Conservation (phyloP, 2,113 vertebrate species). For the Plestiodon gilberti region DNA sequence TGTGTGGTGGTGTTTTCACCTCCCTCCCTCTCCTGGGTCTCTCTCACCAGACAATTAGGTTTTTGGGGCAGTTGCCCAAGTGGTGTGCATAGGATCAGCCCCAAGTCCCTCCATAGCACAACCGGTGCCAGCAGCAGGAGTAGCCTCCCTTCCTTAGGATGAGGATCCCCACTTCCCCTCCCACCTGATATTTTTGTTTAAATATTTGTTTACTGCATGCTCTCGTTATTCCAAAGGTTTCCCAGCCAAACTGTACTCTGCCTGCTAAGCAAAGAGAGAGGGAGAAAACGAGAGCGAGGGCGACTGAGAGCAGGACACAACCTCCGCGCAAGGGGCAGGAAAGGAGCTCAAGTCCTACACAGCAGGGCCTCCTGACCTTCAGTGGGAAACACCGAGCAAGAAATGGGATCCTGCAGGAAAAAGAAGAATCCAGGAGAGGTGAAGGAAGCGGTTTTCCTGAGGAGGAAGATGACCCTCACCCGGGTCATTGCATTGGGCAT, state of each 20-base stretch:
- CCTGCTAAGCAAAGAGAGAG: neutral
- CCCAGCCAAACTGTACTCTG: neutral
- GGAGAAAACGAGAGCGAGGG: too few relatives aligned
- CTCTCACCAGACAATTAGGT: too few relatives aligned
- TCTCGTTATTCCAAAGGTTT: neutral
- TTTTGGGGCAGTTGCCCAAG: neutral
- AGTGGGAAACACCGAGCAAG: neutral
- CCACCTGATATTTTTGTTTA: conserved; percentile 8
- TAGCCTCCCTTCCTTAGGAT: neutral
- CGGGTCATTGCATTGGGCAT: conserved; percentile 66
- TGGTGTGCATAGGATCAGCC: too few relatives aligned
- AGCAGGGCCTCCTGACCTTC: neutral
- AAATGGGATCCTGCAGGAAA: neutral
- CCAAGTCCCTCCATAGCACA: neutral
- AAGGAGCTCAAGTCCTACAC: neutral
- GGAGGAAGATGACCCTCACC: conserved; percentile 66
- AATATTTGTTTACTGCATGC: conserved; percentile 30
- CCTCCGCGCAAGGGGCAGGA: too few relatives aligned
- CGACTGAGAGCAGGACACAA: neutral
- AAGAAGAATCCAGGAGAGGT: fast-evolving
- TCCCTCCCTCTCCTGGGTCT: too few relatives aligned
- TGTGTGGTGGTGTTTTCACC: too few relatives aligned
- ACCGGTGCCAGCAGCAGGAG: neutral
- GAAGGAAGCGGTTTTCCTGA: conserved; percentile 37
- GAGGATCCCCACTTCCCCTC: neutral